These are phyloP conservation scores for Limosa lapponica DNA, from an alignment of 2,797 vertebrate species.

Conservation along the genomic window DNA sequence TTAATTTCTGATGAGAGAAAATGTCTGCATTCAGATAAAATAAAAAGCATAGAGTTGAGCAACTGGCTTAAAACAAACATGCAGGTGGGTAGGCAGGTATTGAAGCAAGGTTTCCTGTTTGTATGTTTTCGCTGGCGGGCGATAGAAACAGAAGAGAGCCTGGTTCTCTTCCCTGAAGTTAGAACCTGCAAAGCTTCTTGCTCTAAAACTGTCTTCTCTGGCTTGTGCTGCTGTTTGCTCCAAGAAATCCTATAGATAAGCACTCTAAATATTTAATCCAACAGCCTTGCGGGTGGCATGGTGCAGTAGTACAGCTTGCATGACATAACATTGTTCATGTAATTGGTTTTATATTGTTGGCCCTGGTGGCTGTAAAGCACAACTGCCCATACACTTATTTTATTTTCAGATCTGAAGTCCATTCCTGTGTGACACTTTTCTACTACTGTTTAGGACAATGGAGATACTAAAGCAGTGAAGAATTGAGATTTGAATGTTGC, in stretches of 20 bases:
- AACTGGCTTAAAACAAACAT: background rate
- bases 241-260: background rate
- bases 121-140: background rate
- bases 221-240: background rate
- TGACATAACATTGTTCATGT: background rate
- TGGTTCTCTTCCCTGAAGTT: background rate
- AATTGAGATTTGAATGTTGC: background rate
- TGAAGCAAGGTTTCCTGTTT: background rate
- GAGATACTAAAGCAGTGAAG: background rate
- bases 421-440: background rate
- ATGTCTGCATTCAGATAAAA: background rate
- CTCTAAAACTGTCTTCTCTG: background rate
- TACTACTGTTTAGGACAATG: background rate
- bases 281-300: background rate
- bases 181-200: background rate
- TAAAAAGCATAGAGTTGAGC: background rate
- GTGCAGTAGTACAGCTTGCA: background rate
- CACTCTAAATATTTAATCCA: background rate
- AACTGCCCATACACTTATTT: background rate
- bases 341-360: background rate
- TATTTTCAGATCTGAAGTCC: background rate
- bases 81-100: background rate
- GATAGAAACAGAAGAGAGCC: background rate
- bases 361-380: background rate
- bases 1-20: background rate